Base-by-base conservation (phyloP, 2,113 vertebrate species). In the Formicarius rufipectus region DNA sequence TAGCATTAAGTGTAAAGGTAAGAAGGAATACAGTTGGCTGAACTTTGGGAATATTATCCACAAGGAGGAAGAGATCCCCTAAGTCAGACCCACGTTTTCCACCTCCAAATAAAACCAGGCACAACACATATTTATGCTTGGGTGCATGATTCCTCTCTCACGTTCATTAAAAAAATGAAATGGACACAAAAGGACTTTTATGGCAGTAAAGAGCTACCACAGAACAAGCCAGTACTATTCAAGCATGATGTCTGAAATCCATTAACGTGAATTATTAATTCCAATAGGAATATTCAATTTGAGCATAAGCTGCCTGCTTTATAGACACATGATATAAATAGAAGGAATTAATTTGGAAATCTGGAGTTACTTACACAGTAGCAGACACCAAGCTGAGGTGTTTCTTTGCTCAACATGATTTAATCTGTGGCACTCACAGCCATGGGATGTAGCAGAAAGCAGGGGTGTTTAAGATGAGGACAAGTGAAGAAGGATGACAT, bases 201-300 rank as follows among this genome's bases (percentile, higher is more conserved):
- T 4, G 22, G 35, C 39, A 75, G 20, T 49, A 24, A 76, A 89
- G 35, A 11, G 14, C 18, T 75, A 74, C 39, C 42, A 44, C 78
- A 53, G 21, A 91, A 92, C 1, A 2, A 81, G 33, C 9, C 56
- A 67, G 28, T 33, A 63, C 53, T 59, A 74, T 60, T 72, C 23
- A 63, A 75, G 33, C 10, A 64, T 17, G 35, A 39, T 37, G 50
- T 50, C 58, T 87, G 90, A 94, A 94, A 93, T 55, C 56, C 69
- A 89, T 68, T 82, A 72, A 42, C 10, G 59, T 89, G 60, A 87
- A 82, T 82, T 89, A 93, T 74, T 81, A 78, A 95, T 87, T 78
- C 20, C 64, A 82, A 72, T 19, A 68, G 50, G 75, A 85, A 68
- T 12, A 21, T 40, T 85, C 10, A 42, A 27, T 42, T 84, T 72